Evolutionary conservation across 2,888 invertebrate species (phyloP).

Genomic region (Masnerella sp.): DNA sequence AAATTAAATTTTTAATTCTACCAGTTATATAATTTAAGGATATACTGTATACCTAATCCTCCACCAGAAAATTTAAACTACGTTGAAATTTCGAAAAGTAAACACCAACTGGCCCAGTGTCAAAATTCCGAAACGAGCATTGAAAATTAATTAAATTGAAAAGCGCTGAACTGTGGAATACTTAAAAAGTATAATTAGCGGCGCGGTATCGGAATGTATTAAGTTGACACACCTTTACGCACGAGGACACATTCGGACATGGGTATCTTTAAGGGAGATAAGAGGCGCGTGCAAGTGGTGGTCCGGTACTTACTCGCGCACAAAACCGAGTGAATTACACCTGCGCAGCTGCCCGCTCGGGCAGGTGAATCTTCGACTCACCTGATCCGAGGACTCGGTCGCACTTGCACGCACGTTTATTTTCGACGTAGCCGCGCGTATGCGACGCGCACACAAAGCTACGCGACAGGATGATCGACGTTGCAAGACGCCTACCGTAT

Average conservation of each 20-base stretch:
- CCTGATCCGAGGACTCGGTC: constrained; percentile 69
- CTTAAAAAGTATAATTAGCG: too few species aligned
- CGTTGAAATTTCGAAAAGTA: too few species aligned
- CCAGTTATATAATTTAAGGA: too few species aligned
- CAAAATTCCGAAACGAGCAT: too few species aligned
- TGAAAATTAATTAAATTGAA: too few species aligned
- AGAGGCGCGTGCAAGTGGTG: constrained; percentile 64
- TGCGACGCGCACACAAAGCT: constrained; percentile 37
- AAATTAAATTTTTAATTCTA: too few species aligned
- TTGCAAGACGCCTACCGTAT: constrained; percentile 56
- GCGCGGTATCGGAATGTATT: too few species aligned
- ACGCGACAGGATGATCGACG: constrained; percentile 59
- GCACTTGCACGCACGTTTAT: constrained; percentile 66
- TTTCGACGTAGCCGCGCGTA: constrained; percentile 58
- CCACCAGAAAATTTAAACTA: too few species aligned
- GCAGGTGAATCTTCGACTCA: constrained; percentile 76
- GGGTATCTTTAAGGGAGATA: constrained; percentile 47
- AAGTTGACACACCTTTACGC: constrained; percentile 24
- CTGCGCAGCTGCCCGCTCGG: constrained; percentile 73
- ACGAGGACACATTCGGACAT: constrained; percentile 21
- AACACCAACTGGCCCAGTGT: too few species aligned
- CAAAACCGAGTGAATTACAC: constrained; percentile 71
- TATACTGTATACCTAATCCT: too few species aligned
- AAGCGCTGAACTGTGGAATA: too few species aligned
- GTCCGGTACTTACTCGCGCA: constrained; percentile 63